Conservation (phyloP, 2,797 vertebrate genomes). For the Enteromius thamalakanensis region DNA sequence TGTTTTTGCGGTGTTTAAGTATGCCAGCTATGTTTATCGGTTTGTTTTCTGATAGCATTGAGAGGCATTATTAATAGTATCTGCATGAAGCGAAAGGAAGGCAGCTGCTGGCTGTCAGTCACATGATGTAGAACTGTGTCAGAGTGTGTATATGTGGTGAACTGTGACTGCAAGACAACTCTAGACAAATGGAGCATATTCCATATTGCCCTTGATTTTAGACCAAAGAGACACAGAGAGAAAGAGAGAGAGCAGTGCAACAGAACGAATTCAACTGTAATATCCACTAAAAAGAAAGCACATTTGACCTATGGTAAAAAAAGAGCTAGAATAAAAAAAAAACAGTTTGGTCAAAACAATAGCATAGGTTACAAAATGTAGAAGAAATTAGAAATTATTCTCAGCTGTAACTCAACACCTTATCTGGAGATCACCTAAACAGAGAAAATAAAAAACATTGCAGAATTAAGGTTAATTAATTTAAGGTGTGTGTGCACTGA, state of each 20-base stretch:
- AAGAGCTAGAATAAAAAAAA: neutral
- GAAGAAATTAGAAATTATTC: neutral
- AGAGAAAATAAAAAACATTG: neutral
- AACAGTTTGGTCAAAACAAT: neutral
- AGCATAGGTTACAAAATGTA: neutral
- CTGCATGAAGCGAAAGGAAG: slow-evolving; percentile 43
- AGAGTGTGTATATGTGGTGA: slow-evolving; percentile 57
- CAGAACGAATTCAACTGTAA: neutral
- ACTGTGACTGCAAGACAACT: slow-evolving; percentile 13
- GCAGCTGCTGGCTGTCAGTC: slow-evolving; percentile 56
- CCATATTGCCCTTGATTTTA: neutral
- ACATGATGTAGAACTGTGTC: slow-evolving; percentile 63
- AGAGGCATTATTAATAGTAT: slow-evolving; percentile 69
- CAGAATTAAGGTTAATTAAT: no score
- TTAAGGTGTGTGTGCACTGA: slow-evolving; percentile 43
- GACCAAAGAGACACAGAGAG: neutral
- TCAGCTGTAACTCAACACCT: no score
- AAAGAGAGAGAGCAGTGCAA: neutral
- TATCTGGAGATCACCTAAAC: neutral
- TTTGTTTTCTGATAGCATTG: slow-evolving; percentile 51
- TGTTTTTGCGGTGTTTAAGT: slow-evolving; percentile 24
- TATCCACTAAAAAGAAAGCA: neutral
- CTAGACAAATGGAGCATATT: neutral
- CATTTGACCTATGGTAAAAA: neutral
- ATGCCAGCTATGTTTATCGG: slow-evolving; percentile 24